Conservation (phyloP, 2,113 vertebrate genomes). For the Orycteropus afer region DNA sequence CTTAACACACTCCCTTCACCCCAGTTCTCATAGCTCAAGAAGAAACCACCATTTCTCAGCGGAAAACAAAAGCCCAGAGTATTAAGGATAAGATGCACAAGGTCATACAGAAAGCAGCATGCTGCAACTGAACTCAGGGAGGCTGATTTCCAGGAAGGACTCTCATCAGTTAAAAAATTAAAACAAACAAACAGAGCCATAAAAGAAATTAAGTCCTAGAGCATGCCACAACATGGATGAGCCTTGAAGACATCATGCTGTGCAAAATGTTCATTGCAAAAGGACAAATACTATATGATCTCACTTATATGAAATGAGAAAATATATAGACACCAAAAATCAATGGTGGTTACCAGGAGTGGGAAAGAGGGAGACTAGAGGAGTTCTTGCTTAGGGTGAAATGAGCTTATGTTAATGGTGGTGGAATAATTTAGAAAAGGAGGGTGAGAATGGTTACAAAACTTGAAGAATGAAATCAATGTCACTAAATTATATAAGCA, state of each 20-base stretch:
- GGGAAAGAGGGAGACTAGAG: background rate
- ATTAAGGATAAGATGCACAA: background rate
- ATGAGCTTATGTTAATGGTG: background rate
- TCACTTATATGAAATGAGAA: background rate
- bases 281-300: background rate
- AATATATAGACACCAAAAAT: background rate
- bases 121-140: background rate
- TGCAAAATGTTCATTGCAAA: background rate
- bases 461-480: background rate
- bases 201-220: background rate
- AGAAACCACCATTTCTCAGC: slow-evolving; percentile 50
- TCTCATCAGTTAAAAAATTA: background rate
- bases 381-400: background rate
- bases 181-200: background rate
- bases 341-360: background rate
- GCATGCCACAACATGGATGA: background rate
- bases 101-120: slow-evolving; percentile 15
- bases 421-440: background rate
- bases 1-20: slow-evolving; percentile 37
- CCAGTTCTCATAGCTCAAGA: slow-evolving; percentile 1
- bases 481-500: background rate
- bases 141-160: slow-evolving; percentile 24
- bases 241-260: background rate
- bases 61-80: slow-evolving; percentile 44
- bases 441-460: background rate